phyloP scores from a whole-genome alignment of 2,797 vertebrate species.

The Gobio occitaniae region DNA sequence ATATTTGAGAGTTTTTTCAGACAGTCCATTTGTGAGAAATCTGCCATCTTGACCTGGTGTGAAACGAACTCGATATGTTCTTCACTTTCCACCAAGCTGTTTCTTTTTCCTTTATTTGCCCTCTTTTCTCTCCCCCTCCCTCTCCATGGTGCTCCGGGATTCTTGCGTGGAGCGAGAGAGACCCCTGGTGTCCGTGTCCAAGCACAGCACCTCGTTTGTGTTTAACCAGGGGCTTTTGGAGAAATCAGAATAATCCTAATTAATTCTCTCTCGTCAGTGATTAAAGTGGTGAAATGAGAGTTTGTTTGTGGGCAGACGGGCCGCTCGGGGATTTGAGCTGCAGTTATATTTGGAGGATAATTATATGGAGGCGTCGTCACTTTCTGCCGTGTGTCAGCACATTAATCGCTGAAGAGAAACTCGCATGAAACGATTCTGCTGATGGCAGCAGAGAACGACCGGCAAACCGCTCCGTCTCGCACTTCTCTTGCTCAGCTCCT shows the following conservation, averaged over 20 bases:
- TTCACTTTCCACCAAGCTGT: slow-evolving; percentile 71
- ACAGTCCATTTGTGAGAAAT: slow-evolving; percentile 79
- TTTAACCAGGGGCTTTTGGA: slow-evolving; percentile 15
- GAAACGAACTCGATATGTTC: slow-evolving; percentile 80
- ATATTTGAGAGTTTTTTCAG: slow-evolving; percentile 70
- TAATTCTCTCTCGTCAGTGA: slow-evolving; percentile 33
- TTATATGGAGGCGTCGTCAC: slow-evolving; percentile 29
- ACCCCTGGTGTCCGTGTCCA: slow-evolving; percentile 75
- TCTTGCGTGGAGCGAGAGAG: slow-evolving; percentile 82
- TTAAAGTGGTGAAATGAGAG: slow-evolving; percentile 31
- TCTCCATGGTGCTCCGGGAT: slow-evolving; percentile 6
- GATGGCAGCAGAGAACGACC: slow-evolving; percentile 30
- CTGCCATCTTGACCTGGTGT: slow-evolving; percentile 79
- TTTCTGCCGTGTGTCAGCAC: slow-evolving; percentile 45
- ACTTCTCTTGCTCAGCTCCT: neutral
- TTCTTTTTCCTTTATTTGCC: slow-evolving; percentile 60
- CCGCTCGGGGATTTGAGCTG: slow-evolving; percentile 10
- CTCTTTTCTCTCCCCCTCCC: slow-evolving; percentile 64
- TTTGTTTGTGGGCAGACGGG: slow-evolving; percentile 37
- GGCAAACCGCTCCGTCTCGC: neutral
- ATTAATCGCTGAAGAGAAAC: slow-evolving; percentile 30
- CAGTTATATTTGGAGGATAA: slow-evolving; percentile 44
- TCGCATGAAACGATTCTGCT: slow-evolving; percentile 30
- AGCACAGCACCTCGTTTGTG: neutral
- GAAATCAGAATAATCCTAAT: slow-evolving; percentile 23